phyloP scores from a whole-genome alignment of 2,888 invertebrate genomes.

The Sarcophaga subvicina region DNA sequence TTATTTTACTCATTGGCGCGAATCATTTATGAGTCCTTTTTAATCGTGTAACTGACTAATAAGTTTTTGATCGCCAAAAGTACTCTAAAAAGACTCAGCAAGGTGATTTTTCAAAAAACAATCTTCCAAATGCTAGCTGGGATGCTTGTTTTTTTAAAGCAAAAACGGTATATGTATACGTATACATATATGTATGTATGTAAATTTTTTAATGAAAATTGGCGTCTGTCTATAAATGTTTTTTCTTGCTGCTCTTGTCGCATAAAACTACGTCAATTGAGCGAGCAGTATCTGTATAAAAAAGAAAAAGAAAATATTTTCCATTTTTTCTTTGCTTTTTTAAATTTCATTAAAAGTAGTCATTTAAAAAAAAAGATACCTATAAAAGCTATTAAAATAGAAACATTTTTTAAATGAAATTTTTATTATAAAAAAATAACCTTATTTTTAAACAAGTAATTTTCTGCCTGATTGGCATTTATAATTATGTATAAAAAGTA shows the following conservation, averaged over 20 bases:
- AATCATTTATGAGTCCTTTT: too few species aligned
- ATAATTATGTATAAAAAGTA: constrained; percentile 73
- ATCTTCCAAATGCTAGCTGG: too few species aligned
- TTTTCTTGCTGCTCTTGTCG: not conserved
- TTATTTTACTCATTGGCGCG: too few species aligned
- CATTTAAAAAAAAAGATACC: not conserved
- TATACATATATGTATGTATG: too few species aligned
- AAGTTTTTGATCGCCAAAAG: too few species aligned
- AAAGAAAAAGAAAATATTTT: not conserved
- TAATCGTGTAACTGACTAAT: too few species aligned
- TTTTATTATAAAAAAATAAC: constrained; percentile 50
- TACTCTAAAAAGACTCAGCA: too few species aligned
- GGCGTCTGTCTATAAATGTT: constrained; percentile 45
- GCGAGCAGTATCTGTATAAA: not conserved
- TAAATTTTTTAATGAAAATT: not conserved
- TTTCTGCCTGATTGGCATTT: constrained; percentile 78
- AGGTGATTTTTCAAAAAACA: too few species aligned
- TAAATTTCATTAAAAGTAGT: not conserved
- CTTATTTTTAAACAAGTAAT: constrained; percentile 72
- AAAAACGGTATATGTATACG: not conserved
- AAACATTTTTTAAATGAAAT: constrained; percentile 4
- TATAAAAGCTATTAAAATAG: constrained; percentile 23
- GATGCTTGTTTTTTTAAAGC: constrained; percentile 5
- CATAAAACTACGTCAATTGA: constrained; percentile 44
- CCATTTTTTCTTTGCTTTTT: not conserved